Conservation (phyloP, 2,113 vertebrate species). For the Sialia sialis region DNA sequence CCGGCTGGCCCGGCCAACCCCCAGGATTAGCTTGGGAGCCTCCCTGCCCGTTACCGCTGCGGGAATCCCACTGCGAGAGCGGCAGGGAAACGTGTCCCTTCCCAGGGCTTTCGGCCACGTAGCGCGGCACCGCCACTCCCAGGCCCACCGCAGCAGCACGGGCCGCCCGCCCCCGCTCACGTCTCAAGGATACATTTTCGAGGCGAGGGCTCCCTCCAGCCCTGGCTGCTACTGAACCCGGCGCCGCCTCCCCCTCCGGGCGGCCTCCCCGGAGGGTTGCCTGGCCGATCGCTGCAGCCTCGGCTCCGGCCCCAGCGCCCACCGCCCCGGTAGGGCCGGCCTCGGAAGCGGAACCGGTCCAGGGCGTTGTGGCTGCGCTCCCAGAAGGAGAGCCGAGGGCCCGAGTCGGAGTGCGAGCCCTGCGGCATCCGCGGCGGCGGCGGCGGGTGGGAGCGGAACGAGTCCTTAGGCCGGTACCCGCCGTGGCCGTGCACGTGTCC, state of each 20-base stretch:
- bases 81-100: background rate
- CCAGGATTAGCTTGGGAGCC: background rate
- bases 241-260: constrained; percentile 61
- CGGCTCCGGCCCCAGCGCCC: constrained; percentile 79
- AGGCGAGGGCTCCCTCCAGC: constrained; percentile 78
- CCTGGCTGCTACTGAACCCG: constrained; percentile 66
- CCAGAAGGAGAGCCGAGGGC: constrained; percentile 90
- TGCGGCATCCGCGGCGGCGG: constrained; percentile 65
- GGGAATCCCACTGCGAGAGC: fast-evolving
- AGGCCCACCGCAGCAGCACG: background rate
- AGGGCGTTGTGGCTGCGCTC: constrained; percentile 90
- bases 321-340: constrained; percentile 73
- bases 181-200: constrained; percentile 92
- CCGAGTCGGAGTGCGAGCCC: constrained; percentile 69
- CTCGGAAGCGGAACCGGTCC: constrained; percentile 85
- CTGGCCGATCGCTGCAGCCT: constrained; percentile 61
- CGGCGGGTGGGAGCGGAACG: constrained; percentile 77
- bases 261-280: constrained; percentile 68
- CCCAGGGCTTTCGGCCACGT: background rate
- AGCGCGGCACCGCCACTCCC: background rate
- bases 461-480: constrained; percentile 78
- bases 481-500: constrained; percentile 67
- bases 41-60: background rate
- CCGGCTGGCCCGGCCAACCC: background rate
- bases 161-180: background rate